Conservation (phyloP, 2,888 invertebrate genomes). For the Quadroppia sp. region DNA sequence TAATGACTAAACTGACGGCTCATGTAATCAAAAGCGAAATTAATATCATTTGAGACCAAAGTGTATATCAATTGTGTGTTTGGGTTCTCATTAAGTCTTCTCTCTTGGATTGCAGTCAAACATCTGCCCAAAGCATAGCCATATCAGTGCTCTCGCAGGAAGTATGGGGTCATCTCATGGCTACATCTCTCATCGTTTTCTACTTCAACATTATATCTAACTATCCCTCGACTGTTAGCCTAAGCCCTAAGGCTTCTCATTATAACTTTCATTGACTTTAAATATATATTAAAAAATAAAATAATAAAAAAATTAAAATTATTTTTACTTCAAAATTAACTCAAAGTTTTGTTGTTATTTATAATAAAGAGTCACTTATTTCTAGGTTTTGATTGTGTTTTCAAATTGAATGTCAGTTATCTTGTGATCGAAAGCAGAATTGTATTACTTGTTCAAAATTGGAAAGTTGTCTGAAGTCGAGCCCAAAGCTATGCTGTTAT, state of each 20-base stretch:
- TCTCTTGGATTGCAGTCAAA: neutral
- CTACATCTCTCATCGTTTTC: slow-evolving; percentile 26
- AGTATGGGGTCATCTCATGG: slow-evolving; percentile 28
- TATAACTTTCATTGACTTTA: slow-evolving; percentile 8
- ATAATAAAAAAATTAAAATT: neutral
- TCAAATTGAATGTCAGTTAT: neutral
- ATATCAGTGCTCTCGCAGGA: neutral
- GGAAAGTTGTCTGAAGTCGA: neutral
- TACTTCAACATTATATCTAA: neutral
- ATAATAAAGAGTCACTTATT: neutral
- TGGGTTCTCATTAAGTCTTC: neutral
- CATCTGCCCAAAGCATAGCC: slow-evolving; percentile 18
- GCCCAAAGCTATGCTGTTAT: neutral
- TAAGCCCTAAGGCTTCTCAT: slow-evolving; percentile 29
- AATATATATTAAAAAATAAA: neutral
- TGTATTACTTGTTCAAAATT: neutral
- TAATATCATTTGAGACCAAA: neutral
- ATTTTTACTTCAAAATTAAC: neutral
- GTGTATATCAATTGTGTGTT: neutral
- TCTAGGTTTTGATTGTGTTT: neutral
- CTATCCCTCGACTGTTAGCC: neutral
- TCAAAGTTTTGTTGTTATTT: neutral
- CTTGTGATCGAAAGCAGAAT: neutral
- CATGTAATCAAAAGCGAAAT: neutral
- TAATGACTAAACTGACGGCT: neutral